These are phyloP conservation scores for Xiphias gladius DNA, from an alignment of 2,113 vertebrate genomes.

Conservation along the genomic window DNA sequence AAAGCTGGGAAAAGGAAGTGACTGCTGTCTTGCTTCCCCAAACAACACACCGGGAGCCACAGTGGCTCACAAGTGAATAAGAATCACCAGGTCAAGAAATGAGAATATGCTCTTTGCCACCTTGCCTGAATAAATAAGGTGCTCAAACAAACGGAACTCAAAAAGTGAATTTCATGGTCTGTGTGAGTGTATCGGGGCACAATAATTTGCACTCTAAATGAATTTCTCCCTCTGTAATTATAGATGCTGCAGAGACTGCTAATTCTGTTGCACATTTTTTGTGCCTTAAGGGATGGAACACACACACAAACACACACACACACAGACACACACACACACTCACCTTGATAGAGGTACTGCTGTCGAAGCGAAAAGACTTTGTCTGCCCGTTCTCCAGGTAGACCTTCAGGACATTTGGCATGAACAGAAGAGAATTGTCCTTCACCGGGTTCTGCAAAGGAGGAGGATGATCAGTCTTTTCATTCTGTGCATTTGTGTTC, in stretches of 20 bases:
- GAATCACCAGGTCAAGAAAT: conserved; percentile 42
- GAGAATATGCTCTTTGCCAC: conserved; percentile 13
- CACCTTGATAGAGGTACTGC: conserved; percentile 97
- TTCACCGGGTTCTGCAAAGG: conserved; percentile 92
- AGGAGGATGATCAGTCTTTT: conserved; percentile 1
- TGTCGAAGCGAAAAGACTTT: conserved; percentile 98
- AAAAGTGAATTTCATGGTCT: conserved; percentile 38
- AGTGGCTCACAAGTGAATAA: conserved; percentile 2
- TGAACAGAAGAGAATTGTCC: conserved; percentile 97
- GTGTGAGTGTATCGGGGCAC: conserved; percentile 5
- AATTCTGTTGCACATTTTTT: conserved; percentile 7
- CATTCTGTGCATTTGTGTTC: not conserved
- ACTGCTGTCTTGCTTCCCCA: not conserved
- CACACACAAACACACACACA: conserved; percentile 84
- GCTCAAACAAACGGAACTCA: conserved; percentile 41
- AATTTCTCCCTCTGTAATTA: conserved; percentile 57
- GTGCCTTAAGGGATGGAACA: conserved; percentile 3
- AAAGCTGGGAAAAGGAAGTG: not conserved
- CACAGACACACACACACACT: conserved; percentile 60
- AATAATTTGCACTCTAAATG: conserved; percentile 49
- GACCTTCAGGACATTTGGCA: conserved; percentile 99
- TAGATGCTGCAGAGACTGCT: conserved; percentile 32
- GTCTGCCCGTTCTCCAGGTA: conserved; percentile 99
- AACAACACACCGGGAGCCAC: not conserved
- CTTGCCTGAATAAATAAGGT: conserved; percentile 24